Conservation (phyloP, 2,113 vertebrate genomes). For the Cacatua alba region DNA sequence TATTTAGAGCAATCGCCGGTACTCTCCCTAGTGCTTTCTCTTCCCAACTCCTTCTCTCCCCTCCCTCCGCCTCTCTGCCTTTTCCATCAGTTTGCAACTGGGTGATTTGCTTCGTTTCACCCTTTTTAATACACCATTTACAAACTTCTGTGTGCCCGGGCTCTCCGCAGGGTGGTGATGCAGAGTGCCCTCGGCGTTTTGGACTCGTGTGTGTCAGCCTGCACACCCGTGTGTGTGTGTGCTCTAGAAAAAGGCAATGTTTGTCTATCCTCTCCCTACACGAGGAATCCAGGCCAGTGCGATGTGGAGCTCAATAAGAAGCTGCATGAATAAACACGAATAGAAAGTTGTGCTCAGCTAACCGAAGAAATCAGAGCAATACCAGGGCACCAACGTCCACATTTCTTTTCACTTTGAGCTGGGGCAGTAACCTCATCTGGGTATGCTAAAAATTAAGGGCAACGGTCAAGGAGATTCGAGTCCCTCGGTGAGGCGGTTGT, state of each 20-base stretch:
- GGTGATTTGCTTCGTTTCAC: background rate
- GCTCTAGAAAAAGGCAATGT: constrained; percentile 3
- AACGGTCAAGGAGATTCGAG: constrained; percentile 13
- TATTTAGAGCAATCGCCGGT: background rate
- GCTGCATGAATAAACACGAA: constrained; percentile 96
- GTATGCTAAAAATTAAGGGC: constrained; percentile 60
- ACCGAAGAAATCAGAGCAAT: constrained; percentile 89
- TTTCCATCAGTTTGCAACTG: background rate
- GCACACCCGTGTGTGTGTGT: background rate
- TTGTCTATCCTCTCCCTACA: constrained; percentile 57
- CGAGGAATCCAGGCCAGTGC: constrained; percentile 75
- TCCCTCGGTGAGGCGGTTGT: background rate
- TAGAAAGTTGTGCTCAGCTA: constrained; percentile 96
- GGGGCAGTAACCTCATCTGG: constrained; percentile 52
- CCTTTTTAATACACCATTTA: background rate
- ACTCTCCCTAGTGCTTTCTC: background rate
- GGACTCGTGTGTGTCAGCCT: background rate
- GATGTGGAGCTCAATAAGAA: constrained; percentile 83
- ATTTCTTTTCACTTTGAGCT: constrained; percentile 50
- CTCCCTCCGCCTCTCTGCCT: accelerated
- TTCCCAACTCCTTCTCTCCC: background rate
- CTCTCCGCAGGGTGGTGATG: background rate
- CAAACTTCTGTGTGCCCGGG: background rate
- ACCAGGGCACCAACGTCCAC: constrained; percentile 75
- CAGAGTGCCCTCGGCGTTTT: background rate